Base-by-base conservation (phyloP, 1,140 invertebrate species). In the Arctopsyche grandis region DNA sequence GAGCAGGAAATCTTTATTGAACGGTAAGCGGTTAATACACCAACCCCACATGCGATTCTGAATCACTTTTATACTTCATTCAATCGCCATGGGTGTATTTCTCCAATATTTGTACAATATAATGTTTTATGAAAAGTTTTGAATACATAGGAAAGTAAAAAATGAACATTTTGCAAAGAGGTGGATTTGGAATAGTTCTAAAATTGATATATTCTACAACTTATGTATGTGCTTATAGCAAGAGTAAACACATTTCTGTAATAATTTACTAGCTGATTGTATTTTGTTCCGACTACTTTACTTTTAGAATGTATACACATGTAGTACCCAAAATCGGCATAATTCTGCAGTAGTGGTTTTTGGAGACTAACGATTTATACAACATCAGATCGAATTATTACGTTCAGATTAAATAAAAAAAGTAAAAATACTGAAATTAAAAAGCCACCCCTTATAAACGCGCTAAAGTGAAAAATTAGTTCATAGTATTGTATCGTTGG, bases 1-100 rank as follows among this genome's bases (percentile, higher is more conserved):
- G 44, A 74, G 48, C 71, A 74, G 71, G 71, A 74, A 74, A 74
- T 74, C 71, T 74, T 74, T 48, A 74, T 74, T 74, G 71, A 74
- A 24, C 46, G 19, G 21, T 56, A 74, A 56, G 21, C 12, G 14
- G 38, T 38, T 38, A 38, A 38, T 38, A 38, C 29, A 1, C 46
- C 9, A 74, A 74, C 71, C 71, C 70, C 44, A 24, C 71, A 74
- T 46, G n/a, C 48, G 48, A 74, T 56, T 56, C 12, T 12, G 10
- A 56, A 52, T 21, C 38, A 74, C 48, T 74, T 74, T 56, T 29
- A 74, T 9, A 22, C 38, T 52, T 9, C 5, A 71, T 26, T 71
- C 16, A 46, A 16, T 44, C 14, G 5, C 10, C 71, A 56, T 46
- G n/a, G 71, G 21, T 56, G 48, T n/a, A 48, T n/a, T 70, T 14